phyloP scores from a whole-genome alignment of 2,113 vertebrate species.

The Campylorhamphus procurvoides region DNA sequence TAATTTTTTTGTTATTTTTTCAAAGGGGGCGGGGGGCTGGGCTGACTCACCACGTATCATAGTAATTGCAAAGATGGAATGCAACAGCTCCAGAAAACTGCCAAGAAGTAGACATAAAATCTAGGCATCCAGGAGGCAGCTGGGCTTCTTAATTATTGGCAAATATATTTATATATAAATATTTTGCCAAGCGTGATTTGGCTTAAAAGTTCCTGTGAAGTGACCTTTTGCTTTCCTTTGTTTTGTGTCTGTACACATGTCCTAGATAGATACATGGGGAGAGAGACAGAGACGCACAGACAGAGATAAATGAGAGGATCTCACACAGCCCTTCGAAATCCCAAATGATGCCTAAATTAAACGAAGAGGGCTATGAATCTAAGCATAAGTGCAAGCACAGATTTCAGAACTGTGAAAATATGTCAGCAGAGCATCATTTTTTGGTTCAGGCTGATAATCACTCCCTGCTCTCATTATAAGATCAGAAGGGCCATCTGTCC shows the following conservation, averaged over 20 bases:
- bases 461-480: conserved; percentile 66
- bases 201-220: conserved; percentile 57
- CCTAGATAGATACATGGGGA: conserved; percentile 52
- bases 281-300: conserved; percentile 15
- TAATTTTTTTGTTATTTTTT: not conserved
- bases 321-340: conserved; percentile 44
- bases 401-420: conserved; percentile 72
- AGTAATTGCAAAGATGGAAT: conserved; percentile 49
- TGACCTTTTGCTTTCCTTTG: conserved; percentile 64
- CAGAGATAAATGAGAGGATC: conserved; percentile 50
- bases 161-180: conserved; percentile 71
- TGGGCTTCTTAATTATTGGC: conserved; percentile 60
- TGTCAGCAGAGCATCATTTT: conserved; percentile 69
- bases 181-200: conserved; percentile 64
- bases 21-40: not conserved
- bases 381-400: conserved; percentile 61
- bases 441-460: conserved; percentile 66
- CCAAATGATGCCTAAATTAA: conserved; percentile 48
- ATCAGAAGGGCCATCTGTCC: conserved; percentile 69
- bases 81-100: conserved; percentile 32
- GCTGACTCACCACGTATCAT: not conserved
- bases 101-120: conserved; percentile 6
- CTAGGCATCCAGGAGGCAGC: conserved; percentile 27
- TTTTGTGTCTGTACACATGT: conserved; percentile 45
- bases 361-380: conserved; percentile 28